Base-by-base conservation (phyloP, 2,113 vertebrate species). In the Cettia cetti region DNA sequence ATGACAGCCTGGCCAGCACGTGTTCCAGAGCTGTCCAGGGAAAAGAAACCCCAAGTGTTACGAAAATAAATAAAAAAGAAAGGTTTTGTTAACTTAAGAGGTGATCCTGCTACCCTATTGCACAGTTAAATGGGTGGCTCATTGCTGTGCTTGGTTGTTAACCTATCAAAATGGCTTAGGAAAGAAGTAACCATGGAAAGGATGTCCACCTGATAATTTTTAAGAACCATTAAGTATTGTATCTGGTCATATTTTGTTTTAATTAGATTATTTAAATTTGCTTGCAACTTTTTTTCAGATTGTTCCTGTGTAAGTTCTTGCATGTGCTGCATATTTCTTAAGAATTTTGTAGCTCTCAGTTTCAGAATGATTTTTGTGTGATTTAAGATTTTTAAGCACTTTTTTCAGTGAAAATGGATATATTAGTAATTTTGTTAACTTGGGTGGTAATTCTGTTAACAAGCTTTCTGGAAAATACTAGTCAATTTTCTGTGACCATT, bases 1-100 rank as follows among this genome's bases (percentile, higher is more conserved):
- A 44, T 92, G 91, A 97, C 96, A 96, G 95, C 89, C 92, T 95
- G 94, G 47, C 95, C 91, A 92, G 83, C 94, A 75, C 33, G 60
- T 95, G 77, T 91, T 80, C 44, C 39, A 35, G 77, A 82, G 80
- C 52, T 1, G 4, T 31, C 69, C 86, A 33, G 77, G 83, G 95
- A 57, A 82, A 92, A 94, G 61, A 95, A 92, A 89, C 69, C 68
- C 77, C 81, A 95, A 86, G 89, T 53, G 53, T 87, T 94, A 77
- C 12, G 77, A 69, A 94, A 89, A 37, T 42, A 92, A 80, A 86
- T 35, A 57, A 30, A 23, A 65, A 65, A 13, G 15, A 52, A 66
- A 70, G 60, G 72, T 28, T 86, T 94, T 95, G 92, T 97, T 97
- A 97, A 96, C 89, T 97, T 24, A 42, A 20, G 80, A 81, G 85